Percentiles rank a stretch among this genome's conserved stretches.
phyloP scores from a whole-genome alignment of 30 jellyfish, hydroid and myxozoan species.

The Calvadosia cruxmelitensis region DNA sequence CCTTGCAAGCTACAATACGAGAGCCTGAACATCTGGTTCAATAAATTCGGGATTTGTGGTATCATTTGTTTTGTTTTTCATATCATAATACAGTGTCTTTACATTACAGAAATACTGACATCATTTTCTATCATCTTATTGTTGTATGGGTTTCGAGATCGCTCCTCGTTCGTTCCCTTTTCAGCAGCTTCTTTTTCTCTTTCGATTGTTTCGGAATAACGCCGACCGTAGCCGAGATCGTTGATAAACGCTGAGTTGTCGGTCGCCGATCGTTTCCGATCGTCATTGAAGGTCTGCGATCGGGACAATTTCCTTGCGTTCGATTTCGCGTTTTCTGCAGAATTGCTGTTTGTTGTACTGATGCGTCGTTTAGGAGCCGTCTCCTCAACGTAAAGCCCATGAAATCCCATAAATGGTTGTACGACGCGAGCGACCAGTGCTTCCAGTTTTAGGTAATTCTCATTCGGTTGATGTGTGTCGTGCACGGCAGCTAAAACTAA shows the following conservation, averaged over 20 bases:
- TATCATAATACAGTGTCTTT: too few species aligned
- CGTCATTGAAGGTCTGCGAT: constrained; percentile 56
- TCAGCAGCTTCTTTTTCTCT: too few species aligned
- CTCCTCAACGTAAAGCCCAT: constrained; percentile 53
- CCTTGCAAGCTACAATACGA: too few species aligned
- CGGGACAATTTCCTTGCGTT: constrained; percentile 33
- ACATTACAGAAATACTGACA: too few species aligned
- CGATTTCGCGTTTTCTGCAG: neutral
- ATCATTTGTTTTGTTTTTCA: too few species aligned
- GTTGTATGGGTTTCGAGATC: too few species aligned
- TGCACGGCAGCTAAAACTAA: constrained; percentile 74
- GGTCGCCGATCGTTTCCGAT: constrained; percentile 11
- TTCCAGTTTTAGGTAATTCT: constrained; percentile 70
- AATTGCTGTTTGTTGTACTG: constrained; percentile 20
- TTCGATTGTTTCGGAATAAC: neutral
- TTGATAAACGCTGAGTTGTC: neutral
- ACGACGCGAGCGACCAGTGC: constrained; percentile 55
- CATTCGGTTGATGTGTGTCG: constrained; percentile 68
- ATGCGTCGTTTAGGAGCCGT: constrained; percentile 38
- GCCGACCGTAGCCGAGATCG: neutral
- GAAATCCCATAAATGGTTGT: constrained; percentile 71
- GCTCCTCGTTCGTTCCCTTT: too few species aligned
- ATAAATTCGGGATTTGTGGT: too few species aligned
- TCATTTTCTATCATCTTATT: too few species aligned
- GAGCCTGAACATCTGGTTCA: too few species aligned